A percentile compares a stretch with the other conserved stretches of the same genome.
Conservation (phyloP, 2,888 invertebrate genomes). For the Drosophila lutescens region DNA sequence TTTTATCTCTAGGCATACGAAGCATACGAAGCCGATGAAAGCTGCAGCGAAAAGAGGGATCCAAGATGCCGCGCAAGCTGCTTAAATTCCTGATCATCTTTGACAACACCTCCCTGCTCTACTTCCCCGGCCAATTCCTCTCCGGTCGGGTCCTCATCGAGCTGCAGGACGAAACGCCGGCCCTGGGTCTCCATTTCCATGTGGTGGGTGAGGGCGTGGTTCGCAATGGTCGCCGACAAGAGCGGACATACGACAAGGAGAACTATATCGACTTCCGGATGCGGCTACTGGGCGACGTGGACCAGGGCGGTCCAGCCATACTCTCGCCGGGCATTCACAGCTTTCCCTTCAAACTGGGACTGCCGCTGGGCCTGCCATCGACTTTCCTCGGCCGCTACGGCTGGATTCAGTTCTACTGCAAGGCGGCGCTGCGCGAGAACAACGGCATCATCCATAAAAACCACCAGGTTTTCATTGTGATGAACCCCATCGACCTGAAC, state of each 20-base stretch:
- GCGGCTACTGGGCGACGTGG: slow-evolving; percentile 94
- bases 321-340: slow-evolving; percentile 97
- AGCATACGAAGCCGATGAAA: slow-evolving; percentile 11
- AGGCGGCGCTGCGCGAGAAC: slow-evolving; percentile 94
- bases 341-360: slow-evolving; percentile 96
- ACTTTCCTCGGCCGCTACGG: slow-evolving; percentile 97
- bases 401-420: slow-evolving; percentile 97
- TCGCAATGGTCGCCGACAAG: slow-evolving; percentile 90
- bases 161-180: slow-evolving; percentile 95
- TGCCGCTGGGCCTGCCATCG: slow-evolving; percentile 95
- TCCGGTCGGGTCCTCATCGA: slow-evolving; percentile 96
- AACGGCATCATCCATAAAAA: slow-evolving; percentile 95
- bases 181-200: slow-evolving; percentile 96
- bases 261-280: slow-evolving; percentile 98
- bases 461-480: slow-evolving; percentile 98
- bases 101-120: slow-evolving; percentile 95
- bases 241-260: slow-evolving; percentile 94
- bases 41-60: slow-evolving; percentile 5
- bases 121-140: slow-evolving; percentile 96
- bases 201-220: slow-evolving; percentile 97
- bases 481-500: slow-evolving; percentile 97
- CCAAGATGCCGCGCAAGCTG: slow-evolving; percentile 92
- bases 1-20: background rate
- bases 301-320: slow-evolving; percentile 92
- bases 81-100: slow-evolving; percentile 96